Evolutionary conservation across 2,888 invertebrate genomes (phyloP), one percentile per base, ranked within the genome.

Genomic region (Trypoxylon attenuatum): DNA sequence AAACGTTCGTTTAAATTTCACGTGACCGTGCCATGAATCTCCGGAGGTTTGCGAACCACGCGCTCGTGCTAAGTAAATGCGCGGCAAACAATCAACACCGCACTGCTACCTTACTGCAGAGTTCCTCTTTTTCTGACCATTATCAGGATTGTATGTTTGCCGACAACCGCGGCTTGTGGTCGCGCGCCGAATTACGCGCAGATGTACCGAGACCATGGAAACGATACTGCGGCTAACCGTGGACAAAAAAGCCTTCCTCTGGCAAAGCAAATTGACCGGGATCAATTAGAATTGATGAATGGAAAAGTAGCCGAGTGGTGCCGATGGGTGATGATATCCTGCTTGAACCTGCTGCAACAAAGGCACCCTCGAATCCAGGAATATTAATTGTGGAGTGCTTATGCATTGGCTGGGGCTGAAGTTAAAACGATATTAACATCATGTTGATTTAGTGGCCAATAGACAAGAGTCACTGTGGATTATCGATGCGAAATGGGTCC

Each of bases 211-310:
- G 46, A 60, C n/a, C n/a, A n/a, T n/a, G n/a, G n/a, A 52, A 55
- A 22, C 13, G 18, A 59, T 15, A 33, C 38, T 39, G 52, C 18
- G 43, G 15, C 5, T 21, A 33, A 18, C 38, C 22, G 38, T 15
- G 41, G 42, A 66, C 49, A 62, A 65, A 42, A 33, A 59, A 60
- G 45, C 49, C 45, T 50, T 43, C 27, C 39, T 52, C 54, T 13
- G 45, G 54, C 39, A 58, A 64, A 57, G 64, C 61, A 64, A 72
- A 71, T 65, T 61, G 72, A 68, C 73, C 69, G 61, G 69, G 47
- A 72, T 72, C 69, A 59, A 72, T 72, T 72, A 72, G 69, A 69
- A 72, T 69, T 72, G 71, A 72, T 72, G 69, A 52, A 75, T 64
- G 72, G 62, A 72, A 69, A 71, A 69, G 56, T 23, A 29, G 52